Evolutionary conservation across 2,888 invertebrate genomes (phyloP).

Genomic region (Brenthis ino): DNA sequence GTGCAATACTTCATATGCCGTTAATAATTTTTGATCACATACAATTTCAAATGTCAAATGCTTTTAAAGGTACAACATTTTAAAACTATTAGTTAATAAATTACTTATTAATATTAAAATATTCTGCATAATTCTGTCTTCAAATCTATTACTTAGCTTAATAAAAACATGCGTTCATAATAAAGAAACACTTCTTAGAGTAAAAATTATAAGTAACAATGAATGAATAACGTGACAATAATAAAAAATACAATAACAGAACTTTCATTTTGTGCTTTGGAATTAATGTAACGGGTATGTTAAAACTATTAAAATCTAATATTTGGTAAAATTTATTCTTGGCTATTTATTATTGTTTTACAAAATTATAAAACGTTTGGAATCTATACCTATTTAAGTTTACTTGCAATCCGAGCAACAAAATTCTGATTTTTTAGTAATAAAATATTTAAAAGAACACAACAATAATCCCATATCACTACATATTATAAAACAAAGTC

Average conservation of each 20-base stretch:
- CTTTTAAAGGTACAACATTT: too few relatives aligned
- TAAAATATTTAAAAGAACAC: too few relatives aligned
- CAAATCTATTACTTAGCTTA: background rate
- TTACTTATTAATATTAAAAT: too few relatives aligned
- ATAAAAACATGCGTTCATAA: background rate
- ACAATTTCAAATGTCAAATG: too few relatives aligned
- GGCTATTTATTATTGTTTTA: background rate
- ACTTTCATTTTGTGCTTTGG: slow-evolving; percentile 16
- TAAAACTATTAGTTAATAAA: too few relatives aligned
- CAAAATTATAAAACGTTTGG: background rate
- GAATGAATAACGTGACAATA: slow-evolving; percentile 1
- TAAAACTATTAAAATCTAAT: slow-evolving; percentile 25
- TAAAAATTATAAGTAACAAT: background rate
- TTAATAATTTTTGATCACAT: too few relatives aligned
- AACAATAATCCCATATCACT: too few relatives aligned
- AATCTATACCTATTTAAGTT: background rate
- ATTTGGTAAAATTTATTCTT: slow-evolving; percentile 19
- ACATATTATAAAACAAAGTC: too few relatives aligned
- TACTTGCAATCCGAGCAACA: too few relatives aligned
- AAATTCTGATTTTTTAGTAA: too few relatives aligned
- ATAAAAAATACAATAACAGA: slow-evolving; percentile 7
- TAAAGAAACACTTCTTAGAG: background rate
- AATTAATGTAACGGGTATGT: background rate
- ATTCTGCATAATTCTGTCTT: too few relatives aligned
- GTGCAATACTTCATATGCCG: too few relatives aligned